Evolutionary conservation across 2,113 vertebrate species (phyloP), one percentile per base, ranked within the genome.

Genomic region (Rhagologus leucostigma): DNA sequence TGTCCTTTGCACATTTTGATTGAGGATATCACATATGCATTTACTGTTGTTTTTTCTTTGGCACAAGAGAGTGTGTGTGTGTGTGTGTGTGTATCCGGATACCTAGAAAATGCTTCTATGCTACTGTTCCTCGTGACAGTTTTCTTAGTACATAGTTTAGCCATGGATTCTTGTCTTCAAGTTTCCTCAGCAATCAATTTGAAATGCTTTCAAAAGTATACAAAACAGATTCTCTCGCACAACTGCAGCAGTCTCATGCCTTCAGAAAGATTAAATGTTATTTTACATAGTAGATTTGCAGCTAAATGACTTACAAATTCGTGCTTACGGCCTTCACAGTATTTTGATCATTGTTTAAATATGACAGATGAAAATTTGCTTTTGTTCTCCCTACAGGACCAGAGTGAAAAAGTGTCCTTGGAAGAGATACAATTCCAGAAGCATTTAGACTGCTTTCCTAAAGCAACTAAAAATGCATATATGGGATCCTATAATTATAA

Each of bases 151-250:
- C 9, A 30, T 30, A 21, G 7, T 64, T 85, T 64, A 81, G 22
- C 16, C 70, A 32, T 67, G 32, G 22, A 70, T 57, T 90, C n/a
- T 78, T 62, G n/a, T 13, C n/a, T 81, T 90, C 46, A 87, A 35
- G 35, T 53, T 93, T 92, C 10, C 12, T 56, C 26, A 24, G 35
- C 62, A 14, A 33, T 15, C 47, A 84, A 44, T 60, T 50, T 42
- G 4, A 35, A 84, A 69, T 47, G 57, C 5, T 78, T 81, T 47
- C 27, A 75, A 56, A 94, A 82, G 57, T 4, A 20, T 0, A 30
- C 35, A 53, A 49, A 74, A n/a, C 0, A 1, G 7, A n/a, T 75
- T 83, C 6, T 71, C 50, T 23, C 9, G 4, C 0, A 0, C 32
- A 75, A 30, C 33, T 74, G 50, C 50, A 74, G 32, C 41, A 42